Evolutionary conservation across 1,140 invertebrate species (phyloP).

Genomic region (Drosophila rhopaloa): DNA sequence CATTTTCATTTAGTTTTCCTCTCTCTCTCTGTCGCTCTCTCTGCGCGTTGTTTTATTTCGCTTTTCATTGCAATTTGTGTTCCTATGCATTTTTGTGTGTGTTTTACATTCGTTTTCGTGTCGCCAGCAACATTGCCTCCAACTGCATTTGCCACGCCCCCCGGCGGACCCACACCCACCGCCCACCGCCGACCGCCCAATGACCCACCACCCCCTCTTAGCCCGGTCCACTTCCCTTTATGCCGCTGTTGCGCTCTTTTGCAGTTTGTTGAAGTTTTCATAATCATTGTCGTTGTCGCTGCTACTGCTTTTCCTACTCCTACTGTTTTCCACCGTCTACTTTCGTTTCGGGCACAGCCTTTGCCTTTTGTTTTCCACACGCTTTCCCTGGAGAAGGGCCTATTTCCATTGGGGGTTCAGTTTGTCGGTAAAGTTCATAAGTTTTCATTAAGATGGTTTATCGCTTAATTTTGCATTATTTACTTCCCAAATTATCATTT

Average conservation of each 20-base stretch:
- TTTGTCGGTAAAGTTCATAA: constrained; percentile 2
- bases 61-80: constrained; percentile 82
- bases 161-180: neutral
- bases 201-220: constrained; percentile 9
- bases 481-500: neutral
- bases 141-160: constrained; percentile 38
- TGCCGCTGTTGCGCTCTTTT: constrained; percentile 77
- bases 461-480: constrained; percentile 17
- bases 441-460: constrained; percentile 14
- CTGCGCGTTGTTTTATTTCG: constrained; percentile 59
- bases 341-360: constrained; percentile 68
- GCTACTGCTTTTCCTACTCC: constrained; percentile 34
- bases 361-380: constrained; percentile 51
- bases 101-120: constrained; percentile 83
- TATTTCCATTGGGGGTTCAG: constrained; percentile 9
- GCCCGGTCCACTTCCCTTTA: constrained; percentile 31
- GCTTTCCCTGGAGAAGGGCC: constrained; percentile 24
- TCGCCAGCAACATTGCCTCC: constrained; percentile 58
- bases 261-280: constrained; percentile 80
- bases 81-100: constrained; percentile 82
- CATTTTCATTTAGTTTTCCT: constrained; percentile 77
- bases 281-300: constrained; percentile 71
- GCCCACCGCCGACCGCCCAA: neutral
- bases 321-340: constrained; percentile 53
- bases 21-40: constrained; percentile 14